Base-by-base conservation (phyloP, 1,140 invertebrate genomes). In the Dendrolimus punctatus region DNA sequence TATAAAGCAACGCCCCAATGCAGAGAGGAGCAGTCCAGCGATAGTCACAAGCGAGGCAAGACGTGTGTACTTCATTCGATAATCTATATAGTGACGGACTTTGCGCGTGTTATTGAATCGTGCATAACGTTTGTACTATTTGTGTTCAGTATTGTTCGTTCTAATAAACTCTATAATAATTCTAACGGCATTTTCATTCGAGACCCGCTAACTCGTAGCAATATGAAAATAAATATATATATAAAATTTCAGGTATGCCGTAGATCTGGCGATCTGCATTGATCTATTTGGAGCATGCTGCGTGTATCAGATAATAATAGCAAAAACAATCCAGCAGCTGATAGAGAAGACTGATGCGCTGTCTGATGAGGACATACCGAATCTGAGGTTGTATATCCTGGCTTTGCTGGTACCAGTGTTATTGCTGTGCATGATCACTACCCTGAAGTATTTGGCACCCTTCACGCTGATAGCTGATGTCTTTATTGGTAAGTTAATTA, bases 221-320 rank as follows among this genome's bases (percentile, higher is more conserved):
- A 23, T 23, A 23, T 23, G 23, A 23, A 23, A 10, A 9, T 10
- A 8, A 44, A 44, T 0, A 47, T 8, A 47, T 8, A 8, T 46
- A 49, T 48, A 36, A 54, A 10, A 49, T 57, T 74, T 10, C 51
- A 81, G 78, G 55, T 77, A 82, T 44, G 53, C 62, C 5, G 79
- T 85, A 50, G 81, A 85, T 42, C 10, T 58, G 0, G 64, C 73
- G 9, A 76, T 82, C 41, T 76, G 77, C 45, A 57, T 82, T 5
- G 78, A 85, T 53, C 53, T 85, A 9, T 85, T 81, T 43, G 81
- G 81, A 0, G 57, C 81, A 0, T 82, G 81, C 53, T 73, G 73
- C 6, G 71, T 69, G 41, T 85, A 85, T 43, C 77, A 85, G 49
- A 66, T 85, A 8, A 80, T 85, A 38, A 81, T 85, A 63, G 74